Evolutionary conservation across 2,888 invertebrate species (phyloP), one percentile per base, ranked within the genome.

Genomic region (Nephrocerus scutellatus): DNA sequence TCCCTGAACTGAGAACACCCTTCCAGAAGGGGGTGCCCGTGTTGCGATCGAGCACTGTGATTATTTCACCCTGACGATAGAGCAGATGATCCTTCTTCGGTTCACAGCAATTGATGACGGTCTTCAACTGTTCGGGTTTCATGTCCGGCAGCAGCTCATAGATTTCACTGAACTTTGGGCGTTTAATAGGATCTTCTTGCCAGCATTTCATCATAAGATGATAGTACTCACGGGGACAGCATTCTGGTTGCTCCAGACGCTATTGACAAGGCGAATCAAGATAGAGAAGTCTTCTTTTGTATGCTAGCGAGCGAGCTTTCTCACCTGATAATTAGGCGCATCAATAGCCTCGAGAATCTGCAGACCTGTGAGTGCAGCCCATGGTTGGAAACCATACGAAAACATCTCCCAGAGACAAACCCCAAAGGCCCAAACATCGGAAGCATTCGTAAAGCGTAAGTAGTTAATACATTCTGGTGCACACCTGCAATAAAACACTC

Each of bases 371-470:
- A 91, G 74, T 0, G 91, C 93, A 0, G 89, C 88, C 97, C 97
- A 98, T 0, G 98, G 98, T 66, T 96, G 95, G 63, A 92, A 91
- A 2, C 97, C 97, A 60, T 96, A 97, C 1, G 92, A 91, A 66
- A 97, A 98, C 90, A 97, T 91, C 69, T 98, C 98, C 97, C 97
- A 98, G 1, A 98, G 72, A n/a, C 95, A 92, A 0, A 96, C 91
- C 4, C 90, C 97, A 64, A 84, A 98, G 0, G 97, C 92, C 97
- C 97, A 98, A 0, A 96, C 92, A 62, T 98, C 98, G 39, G 92
- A 92, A 6, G 95, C 84, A 6, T 92, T 89, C 2, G 97, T 98
- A 66, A 98, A 98, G 41, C 90, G 81, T 43, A 97, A 73, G 66
- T 88, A 96, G 51, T 91, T 86, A 53, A 98, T 96, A 63, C 92